Conservation (phyloP, 2,113 vertebrate genomes). For the Hydrochoerus hydrochaeris region DNA sequence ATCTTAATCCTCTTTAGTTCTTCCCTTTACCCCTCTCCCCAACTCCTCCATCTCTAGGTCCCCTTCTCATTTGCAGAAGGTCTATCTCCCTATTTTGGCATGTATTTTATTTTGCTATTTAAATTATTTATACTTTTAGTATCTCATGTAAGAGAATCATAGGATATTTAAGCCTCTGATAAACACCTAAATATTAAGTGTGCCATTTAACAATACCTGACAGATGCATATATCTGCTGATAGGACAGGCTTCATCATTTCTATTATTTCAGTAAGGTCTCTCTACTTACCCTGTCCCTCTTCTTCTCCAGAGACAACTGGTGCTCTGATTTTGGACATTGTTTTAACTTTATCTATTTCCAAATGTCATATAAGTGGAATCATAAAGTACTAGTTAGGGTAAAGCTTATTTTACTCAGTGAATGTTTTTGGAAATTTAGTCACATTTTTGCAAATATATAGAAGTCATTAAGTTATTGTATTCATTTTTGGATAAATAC, state of each 20-base stretch:
- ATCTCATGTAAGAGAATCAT: background rate
- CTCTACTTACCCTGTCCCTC: background rate
- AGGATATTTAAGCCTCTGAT: background rate
- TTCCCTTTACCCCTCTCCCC: background rate
- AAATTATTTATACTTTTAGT: background rate
- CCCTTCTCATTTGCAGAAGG: background rate
- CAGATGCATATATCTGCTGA: background rate
- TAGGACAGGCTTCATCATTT: background rate
- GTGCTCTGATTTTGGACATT: background rate
- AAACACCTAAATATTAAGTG: background rate
- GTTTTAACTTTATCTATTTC: background rate
- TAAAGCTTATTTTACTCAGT: background rate
- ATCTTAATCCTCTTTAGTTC: background rate
- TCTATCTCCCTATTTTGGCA: background rate
- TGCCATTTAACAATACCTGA: background rate
- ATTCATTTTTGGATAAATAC: background rate
- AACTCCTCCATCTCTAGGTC: background rate
- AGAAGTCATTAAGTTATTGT: background rate
- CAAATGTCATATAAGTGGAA: background rate
- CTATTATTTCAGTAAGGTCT: background rate
- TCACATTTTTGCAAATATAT: background rate
- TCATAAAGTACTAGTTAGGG: background rate
- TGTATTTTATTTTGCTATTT: background rate
- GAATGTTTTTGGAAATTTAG: constrained; percentile 6
- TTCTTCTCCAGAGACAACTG: background rate